These are phyloP conservation scores for Heterodera schachtii DNA, from an alignment of 1,140 invertebrate species.

Conservation along the genomic window DNA sequence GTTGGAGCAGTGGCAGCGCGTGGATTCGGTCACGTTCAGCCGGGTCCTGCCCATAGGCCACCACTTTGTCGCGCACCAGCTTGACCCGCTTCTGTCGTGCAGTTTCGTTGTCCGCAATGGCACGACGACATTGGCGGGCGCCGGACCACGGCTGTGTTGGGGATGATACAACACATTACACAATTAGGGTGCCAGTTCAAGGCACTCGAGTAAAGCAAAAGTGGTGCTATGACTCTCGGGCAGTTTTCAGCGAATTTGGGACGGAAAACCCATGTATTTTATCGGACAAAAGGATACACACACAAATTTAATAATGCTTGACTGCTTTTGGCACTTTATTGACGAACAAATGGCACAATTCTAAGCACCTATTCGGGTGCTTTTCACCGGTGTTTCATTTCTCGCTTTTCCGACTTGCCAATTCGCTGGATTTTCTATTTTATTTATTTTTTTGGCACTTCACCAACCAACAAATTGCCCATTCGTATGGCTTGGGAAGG, in stretches of 20 bases:
- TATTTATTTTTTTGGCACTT: background rate
- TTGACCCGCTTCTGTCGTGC: constrained; percentile 16
- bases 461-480: constrained; percentile 23
- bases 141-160: background rate
- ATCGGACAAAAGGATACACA: too few species aligned
- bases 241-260: too few species aligned
- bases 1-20: constrained; percentile 36
- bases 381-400: too few species aligned
- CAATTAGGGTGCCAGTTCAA: too few species aligned
- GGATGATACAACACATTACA: background rate
- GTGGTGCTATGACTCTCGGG: too few species aligned
- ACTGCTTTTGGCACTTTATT: too few species aligned
- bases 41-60: constrained; percentile 21
- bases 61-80: constrained; percentile 5
- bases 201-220: too few species aligned
- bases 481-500: background rate
- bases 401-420: too few species aligned
- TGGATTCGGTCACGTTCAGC: constrained; percentile 43
- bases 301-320: too few species aligned
- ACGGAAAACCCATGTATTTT: too few species aligned
- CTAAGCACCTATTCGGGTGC: too few species aligned
- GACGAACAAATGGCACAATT: too few species aligned
- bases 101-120: background rate
- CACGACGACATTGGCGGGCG: background rate
- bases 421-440: background rate